A percentile compares a stretch with the other conserved stretches of the same genome.
phyloP scores from a whole-genome alignment of 1,140 invertebrate genomes.

The Calephelis virginiensis region DNA sequence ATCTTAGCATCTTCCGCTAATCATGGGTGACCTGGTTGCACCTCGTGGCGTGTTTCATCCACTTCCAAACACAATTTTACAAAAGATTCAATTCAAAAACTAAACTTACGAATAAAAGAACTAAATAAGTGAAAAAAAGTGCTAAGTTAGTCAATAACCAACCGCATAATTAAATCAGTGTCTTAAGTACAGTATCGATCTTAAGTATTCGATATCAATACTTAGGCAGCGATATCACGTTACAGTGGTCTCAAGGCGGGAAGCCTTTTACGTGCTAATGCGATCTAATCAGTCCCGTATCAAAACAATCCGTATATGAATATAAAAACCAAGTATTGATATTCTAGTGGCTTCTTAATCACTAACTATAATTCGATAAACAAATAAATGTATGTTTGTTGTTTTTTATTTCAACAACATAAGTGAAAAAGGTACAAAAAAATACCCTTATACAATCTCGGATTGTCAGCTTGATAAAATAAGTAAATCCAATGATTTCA shows the following conservation, averaged over 20 bases:
- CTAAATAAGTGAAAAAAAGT: not conserved
- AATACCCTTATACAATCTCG: no score
- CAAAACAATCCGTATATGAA: constrained; percentile 36
- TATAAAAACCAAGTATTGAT: constrained; percentile 15
- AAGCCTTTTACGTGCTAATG: constrained; percentile 38
- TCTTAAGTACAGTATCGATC: constrained; percentile 3
- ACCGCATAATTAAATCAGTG: not conserved
- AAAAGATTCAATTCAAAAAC: no score
- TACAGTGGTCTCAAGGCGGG: constrained; percentile 51
- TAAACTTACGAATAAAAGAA: not conserved
- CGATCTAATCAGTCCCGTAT: constrained; percentile 50
- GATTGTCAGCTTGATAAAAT: no score
- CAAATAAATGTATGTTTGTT: not conserved
- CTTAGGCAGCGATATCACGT: constrained; percentile 32
- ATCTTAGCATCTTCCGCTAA: no score
- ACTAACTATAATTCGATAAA: constrained; percentile 1
- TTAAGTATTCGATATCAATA: constrained; percentile 29
- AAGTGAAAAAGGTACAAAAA: no score
- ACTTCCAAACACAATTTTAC: no score
- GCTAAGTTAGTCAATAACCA: not conserved
- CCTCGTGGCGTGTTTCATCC: no score
- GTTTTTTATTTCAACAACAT: no score
- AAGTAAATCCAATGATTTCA: no score
- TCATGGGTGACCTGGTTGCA: no score
- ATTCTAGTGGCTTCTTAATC: constrained; percentile 11